Conservation (phyloP, 1,140 invertebrate species). For the Cydia strobilella region DNA sequence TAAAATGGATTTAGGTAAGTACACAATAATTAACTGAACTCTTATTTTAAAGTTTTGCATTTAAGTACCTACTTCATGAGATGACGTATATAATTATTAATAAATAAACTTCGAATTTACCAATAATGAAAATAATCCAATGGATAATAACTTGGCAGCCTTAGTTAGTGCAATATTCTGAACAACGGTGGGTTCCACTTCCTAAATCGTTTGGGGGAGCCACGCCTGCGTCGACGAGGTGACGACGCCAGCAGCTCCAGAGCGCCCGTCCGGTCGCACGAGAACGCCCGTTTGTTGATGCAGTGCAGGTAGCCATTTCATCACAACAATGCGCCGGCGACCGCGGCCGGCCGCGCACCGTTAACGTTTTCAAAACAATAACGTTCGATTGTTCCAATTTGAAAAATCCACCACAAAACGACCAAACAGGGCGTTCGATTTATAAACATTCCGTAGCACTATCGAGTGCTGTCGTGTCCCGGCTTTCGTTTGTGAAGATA, state of each 20-base stretch:
- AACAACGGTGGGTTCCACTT: background rate
- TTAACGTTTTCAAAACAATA: constrained; percentile 73
- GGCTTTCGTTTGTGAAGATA: constrained; percentile 39
- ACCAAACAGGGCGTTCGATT: constrained; percentile 65
- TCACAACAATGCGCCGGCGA: constrained; percentile 62
- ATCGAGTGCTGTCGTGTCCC: constrained; percentile 40
- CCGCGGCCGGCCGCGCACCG: constrained; percentile 53
- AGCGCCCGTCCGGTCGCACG: constrained; percentile 68
- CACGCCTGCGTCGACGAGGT: background rate
- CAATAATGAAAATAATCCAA: background rate
- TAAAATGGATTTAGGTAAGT: too few species aligned
- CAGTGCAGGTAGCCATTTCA: constrained; percentile 54
- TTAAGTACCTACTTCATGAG: too few species aligned
- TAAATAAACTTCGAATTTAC: too few species aligned
- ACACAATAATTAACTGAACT: too few species aligned
- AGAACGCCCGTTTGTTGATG: constrained; percentile 57
- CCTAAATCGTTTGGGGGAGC: background rate
- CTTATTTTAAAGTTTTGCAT: too few species aligned
- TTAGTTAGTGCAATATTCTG: background rate
- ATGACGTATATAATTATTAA: too few species aligned
- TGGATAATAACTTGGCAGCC: background rate
- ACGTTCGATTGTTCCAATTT: constrained; percentile 68
- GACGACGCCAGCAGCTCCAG: background rate
- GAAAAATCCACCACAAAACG: constrained; percentile 71
- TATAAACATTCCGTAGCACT: constrained; percentile 54